Percentiles rank a stretch among this genome's conserved stretches.
phyloP scores from a whole-genome alignment of 2,797 vertebrate species.

The Eulemur rubriventer region DNA sequence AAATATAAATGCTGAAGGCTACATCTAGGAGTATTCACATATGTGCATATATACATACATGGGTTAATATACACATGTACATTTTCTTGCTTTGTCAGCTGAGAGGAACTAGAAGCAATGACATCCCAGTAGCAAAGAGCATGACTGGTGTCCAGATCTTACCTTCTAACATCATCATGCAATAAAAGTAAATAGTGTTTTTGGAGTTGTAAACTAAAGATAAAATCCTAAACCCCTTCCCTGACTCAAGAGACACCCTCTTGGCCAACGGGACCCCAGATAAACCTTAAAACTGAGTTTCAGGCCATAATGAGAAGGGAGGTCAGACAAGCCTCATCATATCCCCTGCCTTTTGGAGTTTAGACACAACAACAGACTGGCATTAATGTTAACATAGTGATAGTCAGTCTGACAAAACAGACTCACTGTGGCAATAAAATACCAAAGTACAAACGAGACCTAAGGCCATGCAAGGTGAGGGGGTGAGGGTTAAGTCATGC shows the following conservation, averaged over 20 bases:
- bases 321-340: background rate
- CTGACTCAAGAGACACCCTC: background rate
- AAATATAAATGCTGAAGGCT: background rate
- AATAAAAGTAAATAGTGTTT: background rate
- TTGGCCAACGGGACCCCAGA: background rate
- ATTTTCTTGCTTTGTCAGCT: background rate
- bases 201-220: background rate
- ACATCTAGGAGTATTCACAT: background rate
- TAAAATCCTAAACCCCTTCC: background rate
- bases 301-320: background rate
- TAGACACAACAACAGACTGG: background rate
- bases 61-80: background rate
- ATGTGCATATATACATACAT: fast-evolving
- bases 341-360: background rate
- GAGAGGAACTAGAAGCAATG: background rate
- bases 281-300: background rate
- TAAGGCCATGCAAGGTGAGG: background rate
- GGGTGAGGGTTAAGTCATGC: background rate
- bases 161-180: background rate
- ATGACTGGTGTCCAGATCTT: background rate
- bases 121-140: background rate
- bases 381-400: background rate
- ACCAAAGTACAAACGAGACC: background rate
- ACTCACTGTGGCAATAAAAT: background rate
- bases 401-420: background rate